Base-by-base conservation (phyloP, 2,797 vertebrate genomes). In the Delichon dasypus region DNA sequence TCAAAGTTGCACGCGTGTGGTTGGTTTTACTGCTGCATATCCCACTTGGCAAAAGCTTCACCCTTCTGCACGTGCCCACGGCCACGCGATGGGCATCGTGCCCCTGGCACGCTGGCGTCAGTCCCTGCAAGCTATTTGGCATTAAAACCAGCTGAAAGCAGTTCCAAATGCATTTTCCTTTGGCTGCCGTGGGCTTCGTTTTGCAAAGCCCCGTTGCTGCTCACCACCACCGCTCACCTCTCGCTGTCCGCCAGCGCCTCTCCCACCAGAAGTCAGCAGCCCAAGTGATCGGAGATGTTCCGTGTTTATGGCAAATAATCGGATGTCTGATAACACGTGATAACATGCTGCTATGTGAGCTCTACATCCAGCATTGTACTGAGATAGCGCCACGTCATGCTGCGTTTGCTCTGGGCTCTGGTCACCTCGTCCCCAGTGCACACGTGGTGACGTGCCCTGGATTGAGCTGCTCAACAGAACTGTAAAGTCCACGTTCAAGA, bases 331-430 rank as follows among this genome's bases (percentile, higher is more conserved):
- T 75, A 97, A 67, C 22, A 11, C 6, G 53, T 58, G 82, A 44
- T 51, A 75, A 95, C 98, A 98, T 98, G 97, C 98, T 96, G 97
- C 97, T 97, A 71, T 79, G 95, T 89, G 97, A 96, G 97, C 95
- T 96, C 95, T 88, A 83, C 86, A 80, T 78, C 93, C 93, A 93
- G 95, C 92, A 73, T 58, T 75, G 75, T 40, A 91, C 87, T 61
- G 93, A 71, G 71, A 83, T 79, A 90, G 92, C 16, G 80, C 90
- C 81, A 5, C 12, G 64, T 53, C 97, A 98, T 96, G 98, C 97
- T 91, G 95, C 66, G 96, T 82, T 96, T 71, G 48, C 48, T 36
- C 66, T 22, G 45, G 87, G 93, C 84, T 96, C 95, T 95, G 91
- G 79, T 11, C 16, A 45, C 30, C 96, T 93, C 51, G 65, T 90